A percentile compares a stretch with the other conserved stretches of the same genome.
Evolutionary conservation across 2,113 vertebrate species (phyloP).

Genomic region (Anhinga anhinga): DNA sequence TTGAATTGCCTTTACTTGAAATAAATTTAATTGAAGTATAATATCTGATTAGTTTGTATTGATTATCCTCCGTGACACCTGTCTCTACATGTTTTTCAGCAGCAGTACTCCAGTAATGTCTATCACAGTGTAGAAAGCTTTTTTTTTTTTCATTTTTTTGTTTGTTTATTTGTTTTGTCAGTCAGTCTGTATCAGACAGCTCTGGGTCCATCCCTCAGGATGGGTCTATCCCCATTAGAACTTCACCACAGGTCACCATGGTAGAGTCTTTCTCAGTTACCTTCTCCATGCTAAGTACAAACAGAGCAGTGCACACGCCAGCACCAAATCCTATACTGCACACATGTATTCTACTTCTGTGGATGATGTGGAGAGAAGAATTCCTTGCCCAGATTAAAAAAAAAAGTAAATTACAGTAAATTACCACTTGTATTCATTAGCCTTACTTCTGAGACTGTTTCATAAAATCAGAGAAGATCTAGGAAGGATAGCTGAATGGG

Average conservation of each 20-base stretch:
- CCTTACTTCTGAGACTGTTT: neutral
- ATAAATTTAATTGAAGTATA: too few species aligned
- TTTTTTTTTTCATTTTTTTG: neutral
- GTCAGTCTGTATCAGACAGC: neutral
- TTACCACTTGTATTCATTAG: neutral
- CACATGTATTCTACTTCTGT: neutral
- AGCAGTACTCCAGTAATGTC: neutral
- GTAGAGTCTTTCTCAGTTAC: neutral
- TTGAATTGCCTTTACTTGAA: too few species aligned
- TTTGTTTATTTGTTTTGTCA: too few species aligned
- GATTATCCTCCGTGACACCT: too few species aligned
- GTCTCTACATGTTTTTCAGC: neutral
- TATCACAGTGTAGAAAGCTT: neutral
- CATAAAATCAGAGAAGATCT: neutral
- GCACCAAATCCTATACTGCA: neutral
- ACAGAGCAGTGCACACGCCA: neutral
- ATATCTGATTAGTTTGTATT: too few species aligned
- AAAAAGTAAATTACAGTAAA: neutral
- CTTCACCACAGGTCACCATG: fast-evolving
- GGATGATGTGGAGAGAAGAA: neutral
- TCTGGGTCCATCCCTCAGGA: neutral
- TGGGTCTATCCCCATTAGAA: neutral
- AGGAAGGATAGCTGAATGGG: neutral
- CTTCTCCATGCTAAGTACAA: neutral
- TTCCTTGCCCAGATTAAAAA: neutral